Evolutionary conservation across 1,140 invertebrate species (phyloP), one percentile per base, ranked within the genome.

Genomic region (Magallana ariakensis): DNA sequence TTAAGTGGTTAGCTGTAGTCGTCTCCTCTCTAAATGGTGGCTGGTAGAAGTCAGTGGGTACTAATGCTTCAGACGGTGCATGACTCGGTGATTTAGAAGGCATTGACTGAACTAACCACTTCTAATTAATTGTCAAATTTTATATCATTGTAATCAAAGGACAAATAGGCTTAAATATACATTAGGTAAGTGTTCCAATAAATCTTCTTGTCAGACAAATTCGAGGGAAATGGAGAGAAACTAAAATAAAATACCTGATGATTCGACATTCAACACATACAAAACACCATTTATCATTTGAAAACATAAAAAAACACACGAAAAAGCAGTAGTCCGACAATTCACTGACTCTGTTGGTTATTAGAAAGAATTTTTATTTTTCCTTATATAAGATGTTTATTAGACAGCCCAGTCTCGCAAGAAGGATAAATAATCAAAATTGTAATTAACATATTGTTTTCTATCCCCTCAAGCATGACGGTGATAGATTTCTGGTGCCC

Each of bases 391-490:
- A 46, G 33, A 46, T 46, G 33, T 46, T 46, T 46, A 46, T 46
- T 46, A 46, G 33, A 46, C 33, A 46, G 33, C 33, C 33, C 22
- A 26, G 22, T 33, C 66, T 26, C 22, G 13, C 9, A 75, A 33
- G 66, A 75, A 75, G 19, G 66, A 33, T 26, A 75, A 75, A 75
- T 75, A 75, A 75, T 75, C 66, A 26, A 75, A 75, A 75, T 26
- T 75, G 26, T 75, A 75, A 75, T 75, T 75, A 75, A 22, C 66
- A 75, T 75, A 33, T 75, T 75, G 66, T 75, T 75, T 75, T 75
- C 66, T 10, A 75, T 75, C 22, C 13, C 66, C 33, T 19, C 66
- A 75, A 26, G 66, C 66, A 75, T 75, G 66, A 75, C 66, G 26
- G 66, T 75, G 66, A 75, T 66, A 66, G 19, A 26, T 75, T 75